Evolutionary conservation across 92 coral and sea anemone species (phyloP).

Genomic region (Parazoanthus darwini): DNA sequence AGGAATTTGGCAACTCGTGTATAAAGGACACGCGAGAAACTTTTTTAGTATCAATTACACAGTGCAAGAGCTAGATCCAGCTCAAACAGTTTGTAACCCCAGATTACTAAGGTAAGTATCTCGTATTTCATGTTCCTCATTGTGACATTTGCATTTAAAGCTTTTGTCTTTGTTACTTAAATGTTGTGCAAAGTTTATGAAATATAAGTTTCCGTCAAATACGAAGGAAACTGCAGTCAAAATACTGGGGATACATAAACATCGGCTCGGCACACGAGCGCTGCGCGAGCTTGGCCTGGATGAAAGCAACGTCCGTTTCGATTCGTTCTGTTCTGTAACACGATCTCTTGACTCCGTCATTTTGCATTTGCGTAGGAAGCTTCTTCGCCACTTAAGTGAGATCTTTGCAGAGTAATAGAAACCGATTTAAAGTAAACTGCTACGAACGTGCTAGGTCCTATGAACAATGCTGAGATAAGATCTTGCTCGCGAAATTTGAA

Average conservation of each 20-base stretch:
- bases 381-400: not conserved
- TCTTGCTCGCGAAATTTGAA: not conserved
- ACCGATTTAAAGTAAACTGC: not conserved
- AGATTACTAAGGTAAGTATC: slow-evolving; percentile 1
- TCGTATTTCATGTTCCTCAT: not conserved
- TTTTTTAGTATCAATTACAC: not conserved
- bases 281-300: no score
- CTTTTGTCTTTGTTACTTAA: not conserved
- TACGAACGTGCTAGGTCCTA: not conserved
- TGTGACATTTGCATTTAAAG: not conserved
- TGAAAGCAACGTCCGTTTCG: not conserved
- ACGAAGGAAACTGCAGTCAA: not conserved
- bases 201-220: not conserved
- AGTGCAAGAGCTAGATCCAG: not conserved
- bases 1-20: slow-evolving; percentile 4
- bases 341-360: not conserved
- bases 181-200: not conserved
- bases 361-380: not conserved
- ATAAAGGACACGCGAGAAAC: not conserved
- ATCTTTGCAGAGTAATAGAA: not conserved
- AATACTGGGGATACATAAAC: not conserved
- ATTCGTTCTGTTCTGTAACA: no score
- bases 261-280: not conserved
- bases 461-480: not conserved
- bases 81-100: not conserved